Percentiles rank a stretch among this genome's conserved stretches.
These are phyloP conservation scores for Pseudomyrmex pallidus DNA, from an alignment of 1,140 invertebrate genomes.

Conservation along the genomic window DNA sequence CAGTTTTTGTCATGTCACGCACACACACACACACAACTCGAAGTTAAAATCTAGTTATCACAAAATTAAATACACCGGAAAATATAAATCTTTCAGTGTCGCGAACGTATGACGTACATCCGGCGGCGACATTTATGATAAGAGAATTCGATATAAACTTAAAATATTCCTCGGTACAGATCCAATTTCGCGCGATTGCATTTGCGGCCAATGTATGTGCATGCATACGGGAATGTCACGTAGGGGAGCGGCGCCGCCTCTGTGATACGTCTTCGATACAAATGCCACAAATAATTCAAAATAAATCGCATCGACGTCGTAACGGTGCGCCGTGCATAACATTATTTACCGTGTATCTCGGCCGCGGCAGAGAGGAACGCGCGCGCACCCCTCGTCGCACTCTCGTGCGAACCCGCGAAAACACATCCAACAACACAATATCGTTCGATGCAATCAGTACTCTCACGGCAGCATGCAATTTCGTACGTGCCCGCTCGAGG, in stretches of 20 bases:
- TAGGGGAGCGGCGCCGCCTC: background rate
- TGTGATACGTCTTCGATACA: conserved; percentile 10
- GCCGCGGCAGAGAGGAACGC: background rate
- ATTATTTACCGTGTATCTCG: conserved; percentile 33
- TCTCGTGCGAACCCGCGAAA: conserved; percentile 12
- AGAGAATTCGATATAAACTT: background rate
- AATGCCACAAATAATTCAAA: conserved; percentile 38
- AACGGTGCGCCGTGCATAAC: conserved; percentile 7
- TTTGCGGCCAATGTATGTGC: background rate
- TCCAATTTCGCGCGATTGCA: conserved; percentile 36
- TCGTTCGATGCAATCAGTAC: conserved; percentile 59
- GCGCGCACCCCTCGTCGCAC: background rate
- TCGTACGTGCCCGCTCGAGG: conserved; percentile 63
- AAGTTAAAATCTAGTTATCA: background rate
- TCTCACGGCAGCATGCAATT: conserved; percentile 64
- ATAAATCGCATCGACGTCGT: conserved; percentile 46
- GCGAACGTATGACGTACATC: background rate
- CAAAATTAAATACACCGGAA: background rate
- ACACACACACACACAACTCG: background rate
- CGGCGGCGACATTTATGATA: background rate
- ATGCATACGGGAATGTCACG: conserved; percentile 11
- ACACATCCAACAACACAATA: conserved; percentile 56
- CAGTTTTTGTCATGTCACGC: too few relatives aligned
- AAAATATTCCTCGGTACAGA: background rate
- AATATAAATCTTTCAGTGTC: background rate